Conservation (phyloP, 1,140 invertebrate species). For the Brachionus sp. region DNA sequence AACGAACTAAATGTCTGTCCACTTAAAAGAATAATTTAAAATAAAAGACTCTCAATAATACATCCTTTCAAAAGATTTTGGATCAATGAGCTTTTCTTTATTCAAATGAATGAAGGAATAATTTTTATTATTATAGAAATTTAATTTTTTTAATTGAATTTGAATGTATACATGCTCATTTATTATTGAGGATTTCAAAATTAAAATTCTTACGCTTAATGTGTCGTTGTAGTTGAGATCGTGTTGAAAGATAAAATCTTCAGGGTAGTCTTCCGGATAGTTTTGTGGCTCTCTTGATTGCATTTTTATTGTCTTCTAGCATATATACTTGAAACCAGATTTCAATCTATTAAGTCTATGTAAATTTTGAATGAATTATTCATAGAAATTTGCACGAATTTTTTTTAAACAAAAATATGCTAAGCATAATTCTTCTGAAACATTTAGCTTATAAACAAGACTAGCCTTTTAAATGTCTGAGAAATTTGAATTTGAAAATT, state of each 20-base stretch:
- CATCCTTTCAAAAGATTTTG: too few species aligned
- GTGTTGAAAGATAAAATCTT: constrained; percentile 27
- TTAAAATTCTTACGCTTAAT: background rate
- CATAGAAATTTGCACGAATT: background rate
- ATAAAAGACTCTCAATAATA: too few species aligned
- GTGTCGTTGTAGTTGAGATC: constrained; percentile 8
- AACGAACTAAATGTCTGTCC: too few species aligned
- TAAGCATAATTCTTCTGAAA: background rate
- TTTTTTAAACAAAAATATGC: background rate
- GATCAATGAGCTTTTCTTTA: too few species aligned
- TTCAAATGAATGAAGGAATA: too few species aligned
- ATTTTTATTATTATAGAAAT: too few species aligned
- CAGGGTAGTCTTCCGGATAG: background rate
- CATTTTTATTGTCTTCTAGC: background rate
- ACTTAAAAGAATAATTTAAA: too few species aligned
- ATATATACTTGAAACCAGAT: background rate
- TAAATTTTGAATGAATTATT: constrained; percentile 5
- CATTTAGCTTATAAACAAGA: background rate
- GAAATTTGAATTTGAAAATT: background rate
- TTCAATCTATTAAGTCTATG: background rate
- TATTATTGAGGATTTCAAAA: background rate
- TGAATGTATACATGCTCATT: background rate
- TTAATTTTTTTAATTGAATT: too few species aligned
- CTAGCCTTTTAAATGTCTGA: background rate
- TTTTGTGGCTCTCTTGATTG: background rate